Evolutionary conservation across 2,888 invertebrate species (phyloP).

Genomic region (Latrodectus hesperus): DNA sequence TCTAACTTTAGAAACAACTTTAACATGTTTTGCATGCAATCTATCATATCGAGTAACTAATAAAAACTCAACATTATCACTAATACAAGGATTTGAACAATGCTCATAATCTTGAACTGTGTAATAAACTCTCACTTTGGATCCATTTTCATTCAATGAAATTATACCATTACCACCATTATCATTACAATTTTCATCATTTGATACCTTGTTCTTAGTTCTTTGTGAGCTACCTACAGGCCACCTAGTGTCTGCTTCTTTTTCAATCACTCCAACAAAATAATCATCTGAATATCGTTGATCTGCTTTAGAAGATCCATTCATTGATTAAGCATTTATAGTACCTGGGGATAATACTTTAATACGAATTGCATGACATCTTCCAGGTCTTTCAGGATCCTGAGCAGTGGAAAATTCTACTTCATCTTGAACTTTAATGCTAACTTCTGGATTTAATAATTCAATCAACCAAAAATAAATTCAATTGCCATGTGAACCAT

Average conservation of each 20-base stretch:
- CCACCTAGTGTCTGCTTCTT: constrained; percentile 74
- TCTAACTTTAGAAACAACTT: constrained; percentile 62
- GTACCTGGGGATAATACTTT: constrained; percentile 88
- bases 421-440: constrained; percentile 84
- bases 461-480: constrained; percentile 84
- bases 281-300: constrained; percentile 16
- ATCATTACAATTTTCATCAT: constrained; percentile 72
- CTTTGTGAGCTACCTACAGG: constrained; percentile 73
- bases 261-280: constrained; percentile 71
- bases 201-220: constrained; percentile 43
- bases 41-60: constrained; percentile 75
- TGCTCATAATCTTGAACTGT: constrained; percentile 89
- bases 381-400: constrained; percentile 86
- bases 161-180: constrained; percentile 82
- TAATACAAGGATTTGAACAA: constrained; percentile 86
- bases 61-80: constrained; percentile 90
- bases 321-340: constrained; percentile 76
- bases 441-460: constrained; percentile 86
- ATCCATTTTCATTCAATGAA: constrained; percentile 83
- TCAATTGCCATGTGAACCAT: constrained; percentile 82
- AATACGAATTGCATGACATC: constrained; percentile 77
- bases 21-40: constrained; percentile 55
- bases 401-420: constrained; percentile 94
- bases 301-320: too few species aligned
- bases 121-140: constrained; percentile 89